A percentile compares a stretch with the other conserved stretches of the same genome.
Conservation (phyloP, 1,140 invertebrate genomes). For the Drosophila takahashii region DNA sequence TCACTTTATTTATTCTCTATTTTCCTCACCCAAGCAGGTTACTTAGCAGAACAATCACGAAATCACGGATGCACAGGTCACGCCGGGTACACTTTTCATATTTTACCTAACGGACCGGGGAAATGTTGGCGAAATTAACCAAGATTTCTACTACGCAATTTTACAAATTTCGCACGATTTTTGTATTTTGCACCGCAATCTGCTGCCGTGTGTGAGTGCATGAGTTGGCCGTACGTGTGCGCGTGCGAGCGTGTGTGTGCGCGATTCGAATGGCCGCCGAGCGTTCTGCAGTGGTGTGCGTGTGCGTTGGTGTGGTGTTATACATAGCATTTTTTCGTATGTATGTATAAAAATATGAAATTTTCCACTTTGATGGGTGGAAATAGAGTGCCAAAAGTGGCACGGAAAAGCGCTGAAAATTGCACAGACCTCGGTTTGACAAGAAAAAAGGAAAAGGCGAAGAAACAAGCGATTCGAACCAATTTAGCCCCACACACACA, state of each 20-base stretch:
- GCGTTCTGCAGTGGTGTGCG: constrained; percentile 32
- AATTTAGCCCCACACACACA: constrained; percentile 39
- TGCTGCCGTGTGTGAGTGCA: constrained; percentile 50
- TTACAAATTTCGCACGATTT: constrained; percentile 77
- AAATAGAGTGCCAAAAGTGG: constrained; percentile 30
- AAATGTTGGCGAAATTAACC: constrained; percentile 17
- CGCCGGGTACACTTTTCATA: constrained; percentile 7
- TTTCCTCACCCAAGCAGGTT: background rate
- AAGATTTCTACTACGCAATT: constrained; percentile 73
- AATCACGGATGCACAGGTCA: constrained; percentile 19
- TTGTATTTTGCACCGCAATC: constrained; percentile 83
- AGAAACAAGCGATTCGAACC: constrained; percentile 11
- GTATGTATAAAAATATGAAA: constrained; percentile 83
- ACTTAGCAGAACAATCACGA: constrained; percentile 29
- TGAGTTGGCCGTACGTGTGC: constrained; percentile 33
- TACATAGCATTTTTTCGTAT: constrained; percentile 83
- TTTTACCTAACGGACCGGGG: background rate
- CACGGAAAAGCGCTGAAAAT: constrained; percentile 21
- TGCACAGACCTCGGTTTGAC: constrained; percentile 6
- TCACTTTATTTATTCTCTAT: constrained; percentile 12
- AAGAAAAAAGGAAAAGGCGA: constrained; percentile 16
- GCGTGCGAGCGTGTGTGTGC: constrained; percentile 47
- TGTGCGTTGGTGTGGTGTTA: constrained; percentile 75
- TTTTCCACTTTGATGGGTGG: constrained; percentile 67
- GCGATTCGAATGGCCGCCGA: constrained; percentile 75